Percentiles rank a stretch among this genome's conserved stretches.
phyloP scores from a whole-genome alignment of 2,113 vertebrate genomes.

The Machaerirhynchus nigripectus region DNA sequence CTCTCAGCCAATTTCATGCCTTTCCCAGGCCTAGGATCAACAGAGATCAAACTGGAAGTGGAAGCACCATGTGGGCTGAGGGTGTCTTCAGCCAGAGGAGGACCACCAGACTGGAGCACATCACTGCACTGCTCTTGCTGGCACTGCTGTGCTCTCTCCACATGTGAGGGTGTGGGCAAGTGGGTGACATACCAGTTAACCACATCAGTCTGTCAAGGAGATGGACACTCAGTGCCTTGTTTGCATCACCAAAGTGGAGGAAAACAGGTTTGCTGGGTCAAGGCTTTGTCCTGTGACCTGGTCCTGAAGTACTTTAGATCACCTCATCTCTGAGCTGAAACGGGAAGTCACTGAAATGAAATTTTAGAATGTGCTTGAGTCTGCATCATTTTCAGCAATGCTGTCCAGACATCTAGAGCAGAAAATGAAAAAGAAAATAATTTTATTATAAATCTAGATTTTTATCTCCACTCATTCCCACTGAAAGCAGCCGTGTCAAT shows the following conservation, averaged over 20 bases:
- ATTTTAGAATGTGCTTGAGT: neutral
- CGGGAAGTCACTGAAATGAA: neutral
- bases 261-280: neutral
- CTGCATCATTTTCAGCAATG: neutral
- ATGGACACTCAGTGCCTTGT: neutral
- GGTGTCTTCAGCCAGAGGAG: neutral
- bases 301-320: neutral
- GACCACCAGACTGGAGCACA: neutral
- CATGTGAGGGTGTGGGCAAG: accelerated
- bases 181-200: accelerated
- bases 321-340: neutral
- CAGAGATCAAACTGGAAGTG: neutral
- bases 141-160: neutral
- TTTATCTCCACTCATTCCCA: neutral
- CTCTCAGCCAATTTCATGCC: neutral
- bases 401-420: neutral
- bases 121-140: neutral
- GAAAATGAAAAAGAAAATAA: neutral
- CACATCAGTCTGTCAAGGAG: neutral
- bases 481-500: neutral
- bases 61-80: neutral
- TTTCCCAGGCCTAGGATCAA: neutral
- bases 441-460: neutral
- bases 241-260: neutral
- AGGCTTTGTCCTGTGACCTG: neutral